phyloP scores from a whole-genome alignment of 2,888 invertebrate species.

The Alsophila aescularia region DNA sequence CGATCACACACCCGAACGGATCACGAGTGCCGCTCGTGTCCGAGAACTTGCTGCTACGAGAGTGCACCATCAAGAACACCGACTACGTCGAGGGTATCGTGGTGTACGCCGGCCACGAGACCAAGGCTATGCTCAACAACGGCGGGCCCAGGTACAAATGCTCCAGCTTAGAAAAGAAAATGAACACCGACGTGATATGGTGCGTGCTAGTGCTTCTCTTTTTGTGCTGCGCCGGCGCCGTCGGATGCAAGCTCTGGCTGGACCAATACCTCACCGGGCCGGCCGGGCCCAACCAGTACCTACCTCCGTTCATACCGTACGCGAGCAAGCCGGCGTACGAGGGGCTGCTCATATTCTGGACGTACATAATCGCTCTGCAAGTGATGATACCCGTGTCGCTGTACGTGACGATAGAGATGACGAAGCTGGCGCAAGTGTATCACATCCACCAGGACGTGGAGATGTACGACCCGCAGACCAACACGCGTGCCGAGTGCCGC shows the following conservation, averaged over 20 bases:
- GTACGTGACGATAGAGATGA: slow-evolving; percentile 98
- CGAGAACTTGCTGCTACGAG: slow-evolving; percentile 95
- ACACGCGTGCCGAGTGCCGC: slow-evolving; percentile 91
- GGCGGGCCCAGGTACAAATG: slow-evolving; percentile 97
- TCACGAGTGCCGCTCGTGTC: slow-evolving; percentile 92
- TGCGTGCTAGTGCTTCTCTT: slow-evolving; percentile 96
- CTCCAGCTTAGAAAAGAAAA: slow-evolving; percentile 95
- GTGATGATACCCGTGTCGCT: slow-evolving; percentile 98
- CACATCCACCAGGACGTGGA: slow-evolving; percentile 96
- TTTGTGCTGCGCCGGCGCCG: slow-evolving; percentile 95
- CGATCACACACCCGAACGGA: slow-evolving; percentile 92
- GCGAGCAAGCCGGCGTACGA: slow-evolving; percentile 87
- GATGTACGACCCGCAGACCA: slow-evolving; percentile 92
- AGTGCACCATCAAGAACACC: slow-evolving; percentile 97
- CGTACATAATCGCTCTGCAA: slow-evolving; percentile 97
- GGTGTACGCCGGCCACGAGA: slow-evolving; percentile 98
- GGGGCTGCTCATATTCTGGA: slow-evolving; percentile 96
- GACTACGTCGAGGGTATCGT: slow-evolving; percentile 98
- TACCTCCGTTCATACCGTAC: slow-evolving; percentile 87
- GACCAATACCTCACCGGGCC: slow-evolving; percentile 77
- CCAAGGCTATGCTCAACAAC: slow-evolving; percentile 99
- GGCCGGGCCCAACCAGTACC: slow-evolving; percentile 68
- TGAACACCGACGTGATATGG: slow-evolving; percentile 98
- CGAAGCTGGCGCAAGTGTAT: slow-evolving; percentile 97
- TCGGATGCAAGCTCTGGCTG: slow-evolving; percentile 95